Percentiles rank a stretch among this genome's conserved stretches.
Evolutionary conservation across 2,797 vertebrate species (phyloP).

Genomic region (Gallinago solitaria): DNA sequence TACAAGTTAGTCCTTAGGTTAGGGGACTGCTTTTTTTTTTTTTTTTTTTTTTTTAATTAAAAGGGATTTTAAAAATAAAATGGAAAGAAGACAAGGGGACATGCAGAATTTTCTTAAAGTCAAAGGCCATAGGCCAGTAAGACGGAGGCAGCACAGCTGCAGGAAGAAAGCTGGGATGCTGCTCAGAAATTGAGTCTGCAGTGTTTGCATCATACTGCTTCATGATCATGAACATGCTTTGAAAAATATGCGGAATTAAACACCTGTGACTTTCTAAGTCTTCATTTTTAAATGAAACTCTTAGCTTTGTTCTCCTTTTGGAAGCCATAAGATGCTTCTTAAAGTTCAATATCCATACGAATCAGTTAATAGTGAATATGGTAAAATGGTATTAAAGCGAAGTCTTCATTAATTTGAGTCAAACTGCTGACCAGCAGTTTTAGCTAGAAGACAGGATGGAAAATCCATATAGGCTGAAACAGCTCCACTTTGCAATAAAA

Average conservation of each 20-base stretch:
- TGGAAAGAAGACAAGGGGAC: not conserved
- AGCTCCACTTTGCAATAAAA: not conserved
- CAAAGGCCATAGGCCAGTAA: not conserved
- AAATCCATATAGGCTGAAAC: not conserved
- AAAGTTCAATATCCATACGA: not conserved
- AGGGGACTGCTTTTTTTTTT: not conserved
- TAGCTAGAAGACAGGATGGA: not conserved
- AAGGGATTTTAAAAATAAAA: not conserved
- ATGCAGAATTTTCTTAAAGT: not conserved
- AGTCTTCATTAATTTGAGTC: not conserved
- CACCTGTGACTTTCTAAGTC: not conserved
- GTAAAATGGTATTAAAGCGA: not conserved
- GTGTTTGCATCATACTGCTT: not conserved
- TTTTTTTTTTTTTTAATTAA: not conserved
- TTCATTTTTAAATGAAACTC: not conserved
- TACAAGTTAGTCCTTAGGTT: not conserved
- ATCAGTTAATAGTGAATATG: not conserved
- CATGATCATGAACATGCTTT: not conserved
- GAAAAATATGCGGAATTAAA: not conserved
- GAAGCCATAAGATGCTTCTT: not conserved
- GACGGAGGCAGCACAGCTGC: not conserved
- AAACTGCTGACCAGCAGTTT: not conserved
- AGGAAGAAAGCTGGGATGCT: not conserved
- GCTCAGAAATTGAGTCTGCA: not conserved
- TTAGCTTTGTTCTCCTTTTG: not conserved